phyloP scores from a whole-genome alignment of 35 echinoderm and acorn worm genomes.

The Holothuria glaberrima region DNA sequence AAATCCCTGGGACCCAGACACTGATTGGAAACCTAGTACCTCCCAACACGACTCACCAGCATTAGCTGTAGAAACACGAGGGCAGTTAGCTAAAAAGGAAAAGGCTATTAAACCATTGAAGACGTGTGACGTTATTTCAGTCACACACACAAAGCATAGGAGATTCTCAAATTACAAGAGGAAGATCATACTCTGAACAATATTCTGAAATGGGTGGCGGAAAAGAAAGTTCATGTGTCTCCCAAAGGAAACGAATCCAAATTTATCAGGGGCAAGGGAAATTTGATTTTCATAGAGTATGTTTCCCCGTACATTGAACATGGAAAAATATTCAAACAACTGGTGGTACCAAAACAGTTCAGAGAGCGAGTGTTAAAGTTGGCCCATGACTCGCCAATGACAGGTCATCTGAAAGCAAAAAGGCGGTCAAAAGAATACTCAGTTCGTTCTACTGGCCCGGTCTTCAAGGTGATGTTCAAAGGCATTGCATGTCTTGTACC shows the following conservation, averaged over 20 bases:
- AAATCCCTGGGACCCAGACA: constrained; percentile 8
- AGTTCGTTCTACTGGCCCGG: constrained; percentile 61
- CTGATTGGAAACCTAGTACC: neutral
- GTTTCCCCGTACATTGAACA: neutral
- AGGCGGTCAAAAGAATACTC: constrained; percentile 32
- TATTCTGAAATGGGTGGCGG: no score
- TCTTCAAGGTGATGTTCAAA: constrained; percentile 48
- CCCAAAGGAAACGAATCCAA: no score
- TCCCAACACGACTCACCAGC: neutral
- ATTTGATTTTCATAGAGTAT: constrained; percentile 16
- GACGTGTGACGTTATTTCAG: neutral
- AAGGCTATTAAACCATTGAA: neutral
- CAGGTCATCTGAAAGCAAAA: constrained; percentile 64
- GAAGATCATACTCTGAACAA: no score
- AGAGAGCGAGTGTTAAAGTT: constrained; percentile 46
- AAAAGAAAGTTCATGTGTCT: no score
- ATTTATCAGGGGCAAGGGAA: no score
- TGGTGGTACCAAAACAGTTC: no score
- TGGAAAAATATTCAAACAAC: no score
- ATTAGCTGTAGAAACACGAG: constrained; percentile 3
- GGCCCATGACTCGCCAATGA: constrained; percentile 64
- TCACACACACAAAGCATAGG: constrained; percentile 18
- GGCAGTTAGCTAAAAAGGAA: neutral
- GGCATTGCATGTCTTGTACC: constrained; percentile 64
- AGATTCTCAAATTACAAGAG: neutral